Percentiles rank a stretch among this genome's conserved stretches.
These are phyloP conservation scores for Neolamprologus sp. DNA, from an alignment of 2,113 vertebrate genomes.

Conservation along the genomic window DNA sequence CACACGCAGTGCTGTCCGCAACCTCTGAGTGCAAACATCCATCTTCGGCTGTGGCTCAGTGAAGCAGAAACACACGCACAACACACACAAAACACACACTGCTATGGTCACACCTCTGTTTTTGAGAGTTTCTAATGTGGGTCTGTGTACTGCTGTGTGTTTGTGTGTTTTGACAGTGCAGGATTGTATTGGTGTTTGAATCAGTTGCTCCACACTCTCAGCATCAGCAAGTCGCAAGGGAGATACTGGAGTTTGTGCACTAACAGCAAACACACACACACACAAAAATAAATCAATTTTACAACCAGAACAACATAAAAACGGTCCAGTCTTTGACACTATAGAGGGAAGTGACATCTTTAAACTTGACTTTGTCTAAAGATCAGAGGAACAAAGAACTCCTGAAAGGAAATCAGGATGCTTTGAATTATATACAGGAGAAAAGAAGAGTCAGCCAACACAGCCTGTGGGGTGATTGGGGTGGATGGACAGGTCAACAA, in stretches of 20 bases:
- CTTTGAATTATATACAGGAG: background rate
- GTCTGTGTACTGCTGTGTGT: background rate
- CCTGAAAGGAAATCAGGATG: background rate
- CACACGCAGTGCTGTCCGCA: background rate
- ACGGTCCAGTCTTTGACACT: background rate
- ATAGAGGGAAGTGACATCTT: background rate
- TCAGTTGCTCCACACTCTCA: background rate
- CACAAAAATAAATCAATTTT: background rate
- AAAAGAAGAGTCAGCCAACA: background rate
- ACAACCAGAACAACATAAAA: background rate
- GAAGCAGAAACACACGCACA: conserved; percentile 11
- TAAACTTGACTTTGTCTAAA: background rate
- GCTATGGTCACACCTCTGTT: background rate
- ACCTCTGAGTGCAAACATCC: conserved; percentile 1
- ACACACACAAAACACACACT: background rate
- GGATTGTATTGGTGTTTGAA: background rate
- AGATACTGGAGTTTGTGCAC: background rate
- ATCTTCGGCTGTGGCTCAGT: background rate
- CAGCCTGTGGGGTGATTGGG: background rate
- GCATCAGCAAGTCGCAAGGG: background rate
- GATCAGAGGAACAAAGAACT: background rate
- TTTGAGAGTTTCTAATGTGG: background rate
- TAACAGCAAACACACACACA: background rate
- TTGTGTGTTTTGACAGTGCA: background rate
- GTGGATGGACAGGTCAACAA: background rate